Base-by-base conservation (phyloP, 2,888 invertebrate species). In the Melolontha melolontha region DNA sequence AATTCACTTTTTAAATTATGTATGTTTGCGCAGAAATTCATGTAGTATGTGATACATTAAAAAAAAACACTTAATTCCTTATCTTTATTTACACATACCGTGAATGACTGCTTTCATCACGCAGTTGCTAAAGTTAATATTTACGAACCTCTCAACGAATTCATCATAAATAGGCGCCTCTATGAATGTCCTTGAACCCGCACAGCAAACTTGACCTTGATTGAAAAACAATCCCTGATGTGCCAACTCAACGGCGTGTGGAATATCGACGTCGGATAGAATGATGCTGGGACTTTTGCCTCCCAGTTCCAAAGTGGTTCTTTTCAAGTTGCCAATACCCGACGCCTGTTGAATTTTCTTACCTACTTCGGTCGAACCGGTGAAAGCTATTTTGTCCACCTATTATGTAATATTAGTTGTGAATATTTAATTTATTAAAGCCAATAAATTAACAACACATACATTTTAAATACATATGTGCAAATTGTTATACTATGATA, bases 301-400 rank as follows among this genome's bases (percentile, higher is more conserved):
- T 42, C 97, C 97, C 76, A 97, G 85, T 84, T 97, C 97, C 72
- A 97, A 84, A 0, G 96, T 95, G 0, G 94, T 91, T 52, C 96
- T 88, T 84, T 97, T 97, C 75, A 98, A 83, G 69, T 93, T 93
- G 0, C 87, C 87, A 51, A 84, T 81, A 0, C 90, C 93, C 0
- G 95, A 91, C 14, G 90, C 91, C 79, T 91, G 87, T 81, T 94
- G 91, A 74, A 97, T 92, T 70, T 93, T 77, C 81, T 94, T 91
- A 54, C 97, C 97, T 12, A 97, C 92, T 83, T 96, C 91, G 0
- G 92, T 93, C 0, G 93, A 93, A 1, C 93, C 97, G 12, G 97
- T 97, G 80, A 98, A 97, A 0, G 97, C 96, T 11, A 97, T 89
- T 84, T 96, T 96, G 78, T 96, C 92, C 1, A 96, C 91, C 77